Evolutionary conservation across 2,797 vertebrate genomes (phyloP).

Genomic region (Urocyon cinereoargenteus): DNA sequence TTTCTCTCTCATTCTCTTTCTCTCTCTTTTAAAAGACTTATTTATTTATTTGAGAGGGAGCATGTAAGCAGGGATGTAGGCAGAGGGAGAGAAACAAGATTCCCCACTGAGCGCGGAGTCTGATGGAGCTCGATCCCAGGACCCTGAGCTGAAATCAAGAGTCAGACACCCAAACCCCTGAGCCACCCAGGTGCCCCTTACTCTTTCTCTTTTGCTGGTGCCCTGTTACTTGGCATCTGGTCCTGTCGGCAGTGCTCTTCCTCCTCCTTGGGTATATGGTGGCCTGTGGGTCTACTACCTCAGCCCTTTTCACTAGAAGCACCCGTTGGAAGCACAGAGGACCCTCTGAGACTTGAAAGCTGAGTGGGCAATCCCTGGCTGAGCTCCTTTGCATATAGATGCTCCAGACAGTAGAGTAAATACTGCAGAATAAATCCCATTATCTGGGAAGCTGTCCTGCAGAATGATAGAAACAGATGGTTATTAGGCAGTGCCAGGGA

Average conservation of each 20-base stretch:
- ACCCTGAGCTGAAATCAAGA: background rate
- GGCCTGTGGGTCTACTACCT: constrained; percentile 75
- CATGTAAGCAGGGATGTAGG: too few species aligned
- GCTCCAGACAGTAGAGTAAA: constrained; percentile 69
- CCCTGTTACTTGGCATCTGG: background rate
- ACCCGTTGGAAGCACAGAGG: constrained; percentile 54
- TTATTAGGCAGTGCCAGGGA: constrained; percentile 52
- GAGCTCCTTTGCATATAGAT: constrained; percentile 78
- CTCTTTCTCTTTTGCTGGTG: background rate
- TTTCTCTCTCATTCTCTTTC: background rate
- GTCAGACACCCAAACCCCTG: background rate
- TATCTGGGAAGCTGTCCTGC: constrained; percentile 77
- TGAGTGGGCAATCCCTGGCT: constrained; percentile 70
- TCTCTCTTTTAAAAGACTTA: background rate
- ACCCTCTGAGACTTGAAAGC: constrained; percentile 79
- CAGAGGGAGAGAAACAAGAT: background rate
- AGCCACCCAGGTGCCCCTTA: background rate
- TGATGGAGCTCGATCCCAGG: background rate
- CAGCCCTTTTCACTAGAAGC: constrained; percentile 75
- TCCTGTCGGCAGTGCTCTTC: fast-evolving
- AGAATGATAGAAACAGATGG: constrained; percentile 69
- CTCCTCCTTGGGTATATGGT: constrained; percentile 34
- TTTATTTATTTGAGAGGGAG: background rate
- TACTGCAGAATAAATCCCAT: constrained; percentile 80
- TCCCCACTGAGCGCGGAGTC: background rate